These are phyloP conservation scores for Tadarida brasiliensis DNA, from an alignment of 2,797 vertebrate species.

Conservation along the genomic window DNA sequence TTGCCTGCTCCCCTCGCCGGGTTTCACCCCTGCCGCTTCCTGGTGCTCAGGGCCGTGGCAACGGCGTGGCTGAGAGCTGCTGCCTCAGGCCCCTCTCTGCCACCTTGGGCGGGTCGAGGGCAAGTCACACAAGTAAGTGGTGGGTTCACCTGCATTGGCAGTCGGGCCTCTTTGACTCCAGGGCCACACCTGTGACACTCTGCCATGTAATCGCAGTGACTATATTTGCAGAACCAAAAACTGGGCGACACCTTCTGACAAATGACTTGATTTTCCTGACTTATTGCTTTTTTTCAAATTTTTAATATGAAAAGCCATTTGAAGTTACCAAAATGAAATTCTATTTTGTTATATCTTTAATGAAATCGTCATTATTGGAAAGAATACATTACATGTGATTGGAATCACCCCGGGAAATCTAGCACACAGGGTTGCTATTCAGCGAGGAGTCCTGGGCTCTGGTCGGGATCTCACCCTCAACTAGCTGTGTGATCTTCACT, in stretches of 20 bases:
- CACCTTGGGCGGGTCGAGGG: not conserved
- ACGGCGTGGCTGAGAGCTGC: not conserved
- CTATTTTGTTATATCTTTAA: conserved; percentile 36
- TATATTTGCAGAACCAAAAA: not conserved
- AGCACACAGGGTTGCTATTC: not conserved
- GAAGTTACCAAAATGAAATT: conserved; percentile 33
- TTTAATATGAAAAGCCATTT: conserved; percentile 31
- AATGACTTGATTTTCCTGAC: conserved; percentile 48
- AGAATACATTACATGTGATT: conserved; percentile 32
- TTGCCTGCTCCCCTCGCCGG: not conserved
- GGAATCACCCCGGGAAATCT: not conserved
- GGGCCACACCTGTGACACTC: not conserved
- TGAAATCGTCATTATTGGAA: not conserved
- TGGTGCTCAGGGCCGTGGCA: not conserved
- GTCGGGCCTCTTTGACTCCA: not conserved
- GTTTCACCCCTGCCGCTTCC: not conserved
- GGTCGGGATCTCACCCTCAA: not conserved
- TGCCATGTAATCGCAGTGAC: not conserved
- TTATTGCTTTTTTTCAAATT: not conserved
- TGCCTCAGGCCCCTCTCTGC: not conserved
- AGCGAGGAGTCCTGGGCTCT: not conserved
- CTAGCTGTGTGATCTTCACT: not conserved
- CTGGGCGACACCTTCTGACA: not conserved
- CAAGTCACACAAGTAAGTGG: not conserved
- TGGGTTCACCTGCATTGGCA: not conserved